Base-by-base conservation (phyloP, 2,113 vertebrate species). In the Vulpes vulpes region DNA sequence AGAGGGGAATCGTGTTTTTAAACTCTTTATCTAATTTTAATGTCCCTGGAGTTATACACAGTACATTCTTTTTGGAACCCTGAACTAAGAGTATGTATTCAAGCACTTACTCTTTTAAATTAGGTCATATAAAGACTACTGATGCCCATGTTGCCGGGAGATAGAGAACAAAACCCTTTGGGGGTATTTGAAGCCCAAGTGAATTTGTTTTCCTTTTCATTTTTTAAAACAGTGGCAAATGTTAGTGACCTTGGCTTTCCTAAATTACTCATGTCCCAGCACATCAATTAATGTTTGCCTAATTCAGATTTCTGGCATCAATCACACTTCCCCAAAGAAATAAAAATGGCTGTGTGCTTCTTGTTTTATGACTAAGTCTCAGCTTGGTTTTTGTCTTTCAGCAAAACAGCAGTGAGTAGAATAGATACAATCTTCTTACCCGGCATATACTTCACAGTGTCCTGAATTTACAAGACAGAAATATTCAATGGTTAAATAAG, bases 21-120 rank as follows among this genome's bases (percentile, higher is more conserved):
- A 32, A 51, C 55, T 95, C 97, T 98, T 60, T 97, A 92, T 94
- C 82, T 88, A 96, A 84, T 85, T 98, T 97, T 88, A 95, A 96
- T 89, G 88, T 83, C 83, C 62, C 94, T 91, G 59, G 69, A 91
- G 53, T 92, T 96, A 85, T 32, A 87, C 8, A 78, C 35, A 85
- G 55, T 79, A 81, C 92, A 94, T 95, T 95, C 53, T 94, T 96
- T 96, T 74, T 67, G 27, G 90, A 97, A 96, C 35, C 95, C 1
- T 0, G 0, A 89, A 25, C 57, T 76, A 14, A 97, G 25, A 69
- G 19, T 88, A 93, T 51, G 17, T n/a, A 78, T 15, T 62, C 73
- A 97, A 91, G 43, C n/a, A 67, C 17, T 94, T 91, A 57, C 25
- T 27, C 76, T 79, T 91, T 95, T 95, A 90, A 94, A 94, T 88